Evolutionary conservation across 2,888 invertebrate genomes (phyloP).

Genomic region (Yponomeuta sedellus): DNA sequence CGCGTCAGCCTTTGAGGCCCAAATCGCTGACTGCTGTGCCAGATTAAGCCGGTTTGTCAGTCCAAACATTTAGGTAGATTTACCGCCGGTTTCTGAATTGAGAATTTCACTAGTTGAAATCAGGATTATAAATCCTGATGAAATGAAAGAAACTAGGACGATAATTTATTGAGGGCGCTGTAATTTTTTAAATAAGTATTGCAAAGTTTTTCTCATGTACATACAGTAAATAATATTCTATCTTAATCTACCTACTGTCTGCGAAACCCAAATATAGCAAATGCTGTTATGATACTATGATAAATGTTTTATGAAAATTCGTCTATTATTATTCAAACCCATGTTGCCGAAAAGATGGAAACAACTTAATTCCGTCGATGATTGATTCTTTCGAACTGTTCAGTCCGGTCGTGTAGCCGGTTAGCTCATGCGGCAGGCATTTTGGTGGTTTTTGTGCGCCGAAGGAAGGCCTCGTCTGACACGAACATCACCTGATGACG

Average conservation of each 20-base stretch:
- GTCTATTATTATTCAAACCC: neutral
- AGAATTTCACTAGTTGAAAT: too few relatives aligned
- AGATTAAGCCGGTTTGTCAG: neutral
- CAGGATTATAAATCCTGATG: too few relatives aligned
- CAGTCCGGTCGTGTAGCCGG: conserved; percentile 62
- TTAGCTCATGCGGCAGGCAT: conserved; percentile 68
- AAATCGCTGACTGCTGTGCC: neutral
- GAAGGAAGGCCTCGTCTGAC: conserved; percentile 64
- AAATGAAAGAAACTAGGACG: too few relatives aligned
- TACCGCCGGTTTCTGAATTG: too few relatives aligned
- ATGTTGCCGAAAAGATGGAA: neutral
- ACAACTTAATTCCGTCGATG: conserved; percentile 9
- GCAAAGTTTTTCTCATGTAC: neutral
- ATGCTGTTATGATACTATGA: neutral
- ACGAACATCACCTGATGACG: conserved; percentile 67
- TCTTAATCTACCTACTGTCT: too few relatives aligned
- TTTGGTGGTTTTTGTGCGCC: conserved; percentile 70
- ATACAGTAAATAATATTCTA: neutral
- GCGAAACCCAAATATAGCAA: too few relatives aligned
- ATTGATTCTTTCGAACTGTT: conserved; percentile 6
- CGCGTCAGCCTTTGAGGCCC: neutral
- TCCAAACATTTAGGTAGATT: neutral
- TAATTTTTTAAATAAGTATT: neutral
- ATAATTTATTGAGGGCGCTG: too few relatives aligned
- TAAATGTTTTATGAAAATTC: neutral